Percentiles rank a stretch among this genome's conserved stretches.
Evolutionary conservation across 2,888 invertebrate species (phyloP).

Genomic region (Pyrgus malvae): DNA sequence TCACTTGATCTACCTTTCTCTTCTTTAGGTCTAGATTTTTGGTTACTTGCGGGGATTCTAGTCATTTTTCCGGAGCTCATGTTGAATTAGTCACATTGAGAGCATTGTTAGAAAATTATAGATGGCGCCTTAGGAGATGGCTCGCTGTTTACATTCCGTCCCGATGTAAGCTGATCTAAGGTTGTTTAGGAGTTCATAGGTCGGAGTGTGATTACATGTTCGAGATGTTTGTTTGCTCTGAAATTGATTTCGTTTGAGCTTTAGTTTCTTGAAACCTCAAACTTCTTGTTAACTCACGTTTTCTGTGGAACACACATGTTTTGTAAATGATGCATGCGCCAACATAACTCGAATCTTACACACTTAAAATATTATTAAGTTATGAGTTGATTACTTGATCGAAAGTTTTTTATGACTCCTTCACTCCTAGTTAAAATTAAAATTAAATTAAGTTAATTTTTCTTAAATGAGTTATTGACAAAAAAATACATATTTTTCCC

Average conservation of each 20-base stretch:
- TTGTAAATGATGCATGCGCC: background rate
- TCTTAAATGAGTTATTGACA: no score
- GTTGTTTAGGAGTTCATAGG: slow-evolving; percentile 73
- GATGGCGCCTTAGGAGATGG: slow-evolving; percentile 79
- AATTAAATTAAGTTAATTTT: no score
- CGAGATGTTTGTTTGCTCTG: slow-evolving; percentile 58
- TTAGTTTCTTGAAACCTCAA: slow-evolving; percentile 1
- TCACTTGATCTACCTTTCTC: slow-evolving; percentile 38
- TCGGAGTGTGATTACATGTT: slow-evolving; percentile 70
- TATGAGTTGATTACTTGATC: no score
- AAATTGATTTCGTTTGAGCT: slow-evolving; percentile 58
- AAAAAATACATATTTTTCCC: no score
- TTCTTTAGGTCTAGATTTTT: background rate
- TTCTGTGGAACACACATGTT: background rate
- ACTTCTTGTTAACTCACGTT: background rate
- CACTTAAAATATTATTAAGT: no score
- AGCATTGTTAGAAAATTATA: slow-evolving; percentile 78
- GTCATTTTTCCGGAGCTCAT: slow-evolving; percentile 39
- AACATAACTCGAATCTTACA: no score
- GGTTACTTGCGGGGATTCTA: background rate
- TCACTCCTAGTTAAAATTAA: no score
- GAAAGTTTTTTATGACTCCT: no score
- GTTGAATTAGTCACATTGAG: slow-evolving; percentile 56
- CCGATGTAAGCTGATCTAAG: slow-evolving; percentile 62
- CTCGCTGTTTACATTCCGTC: slow-evolving; percentile 76